These are phyloP conservation scores for Melieria picta DNA, from an alignment of 2,888 invertebrate genomes.

Conservation along the genomic window DNA sequence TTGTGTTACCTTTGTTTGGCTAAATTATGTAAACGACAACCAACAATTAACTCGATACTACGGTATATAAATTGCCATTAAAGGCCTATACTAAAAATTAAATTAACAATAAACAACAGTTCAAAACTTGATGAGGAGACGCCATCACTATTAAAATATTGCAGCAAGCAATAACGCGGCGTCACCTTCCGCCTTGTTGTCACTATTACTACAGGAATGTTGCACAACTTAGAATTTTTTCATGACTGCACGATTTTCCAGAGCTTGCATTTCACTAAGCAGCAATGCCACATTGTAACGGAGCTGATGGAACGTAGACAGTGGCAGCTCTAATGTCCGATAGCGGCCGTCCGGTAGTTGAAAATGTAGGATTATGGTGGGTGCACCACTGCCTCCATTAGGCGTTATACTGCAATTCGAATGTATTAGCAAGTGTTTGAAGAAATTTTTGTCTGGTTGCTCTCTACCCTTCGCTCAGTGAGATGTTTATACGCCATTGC, in stretches of 20 bases:
- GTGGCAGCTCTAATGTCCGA: conserved; percentile 67
- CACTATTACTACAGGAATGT: background rate
- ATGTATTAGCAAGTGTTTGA: background rate
- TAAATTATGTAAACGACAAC: conserved; percentile 19
- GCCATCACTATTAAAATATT: background rate
- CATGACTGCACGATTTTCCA: conserved; percentile 66
- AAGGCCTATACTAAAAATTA: conserved; percentile 15
- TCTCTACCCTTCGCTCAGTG: conserved; percentile 67
- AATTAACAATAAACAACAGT: conserved; percentile 11
- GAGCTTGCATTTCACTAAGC: conserved; percentile 67
- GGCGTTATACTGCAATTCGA: conserved; percentile 56
- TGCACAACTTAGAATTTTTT: conserved; percentile 59
- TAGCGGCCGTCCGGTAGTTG: conserved; percentile 66
- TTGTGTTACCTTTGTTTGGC: background rate
- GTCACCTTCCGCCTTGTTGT: background rate
- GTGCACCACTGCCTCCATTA: conserved; percentile 54
- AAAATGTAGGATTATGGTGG: conserved; percentile 68
- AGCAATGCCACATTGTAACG: conserved; percentile 68
- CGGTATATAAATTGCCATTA: conserved; percentile 4
- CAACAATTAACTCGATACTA: conserved; percentile 23
- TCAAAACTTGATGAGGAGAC: conserved; percentile 1
- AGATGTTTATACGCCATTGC: conserved; percentile 69
- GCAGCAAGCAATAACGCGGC: background rate
- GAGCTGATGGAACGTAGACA: conserved; percentile 68
- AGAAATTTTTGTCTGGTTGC: background rate